Base-by-base conservation (phyloP, 2,888 invertebrate genomes). In the Latheticus oryzae region DNA sequence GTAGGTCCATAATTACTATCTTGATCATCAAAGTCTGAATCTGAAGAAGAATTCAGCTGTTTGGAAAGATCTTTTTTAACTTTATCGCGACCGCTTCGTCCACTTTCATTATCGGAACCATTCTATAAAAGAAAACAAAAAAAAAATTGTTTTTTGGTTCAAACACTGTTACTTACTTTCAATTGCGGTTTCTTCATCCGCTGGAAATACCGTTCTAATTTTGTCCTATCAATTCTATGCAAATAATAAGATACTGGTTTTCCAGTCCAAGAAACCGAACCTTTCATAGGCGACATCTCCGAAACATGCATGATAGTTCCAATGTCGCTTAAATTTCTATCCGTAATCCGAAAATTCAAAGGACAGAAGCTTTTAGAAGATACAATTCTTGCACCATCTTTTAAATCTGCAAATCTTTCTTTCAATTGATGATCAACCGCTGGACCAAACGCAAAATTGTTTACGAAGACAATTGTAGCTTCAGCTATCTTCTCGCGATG, bases 351-450 rank as follows among this genome's bases (percentile, higher is more conserved):
- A 83, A 97, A 97, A 82, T 97, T 98, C 51, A 97, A 83, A n/a
- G 97, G 96, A 78, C 97, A 98, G 81, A 98, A 99, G 67, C 97
- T 95, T 80, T 97, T 98, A 11, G 99, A 99, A 21, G 98, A 98
- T 30, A 99, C 96, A 67, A 99, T 97, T 72, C 94, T 87, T 30
- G 97, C 97, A 57, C 95, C 95, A 78, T 95, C 95, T 73, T 92
- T 91, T 73, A 98, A 85, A 80, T 97, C 97, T 17, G 96, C 95
- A 81, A 98, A 98, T 73, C 95, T 85, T 76, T 96, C 93, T 79
- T 98, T 98, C 66, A 98, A 79, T 82, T 95, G 91, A 80, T 98
- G 96, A 81, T 99, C 98, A 16, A 99, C 96, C 64, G 90, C 89
- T 15, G 99, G 97, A 5, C 97, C 97, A 80, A 99, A 99, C 28